Percentiles rank a stretch among this genome's conserved stretches.
Evolutionary conservation across 2,888 invertebrate species (phyloP).

Genomic region (Eupithecia insigniata): DNA sequence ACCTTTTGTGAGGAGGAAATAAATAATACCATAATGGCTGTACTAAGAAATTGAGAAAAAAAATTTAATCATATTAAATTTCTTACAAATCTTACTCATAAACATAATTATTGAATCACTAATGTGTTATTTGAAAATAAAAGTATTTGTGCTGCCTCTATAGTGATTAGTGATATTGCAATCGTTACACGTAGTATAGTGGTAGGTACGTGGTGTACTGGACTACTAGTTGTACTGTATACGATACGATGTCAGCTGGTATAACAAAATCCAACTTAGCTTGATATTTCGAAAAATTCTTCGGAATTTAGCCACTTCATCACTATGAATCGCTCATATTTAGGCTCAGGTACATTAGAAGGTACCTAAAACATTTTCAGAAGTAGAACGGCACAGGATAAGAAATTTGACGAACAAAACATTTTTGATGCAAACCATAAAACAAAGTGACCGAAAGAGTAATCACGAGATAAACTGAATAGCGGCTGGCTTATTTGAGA

Average conservation of each 20-base stretch:
- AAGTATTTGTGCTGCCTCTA: background rate
- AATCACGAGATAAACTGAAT: constrained; percentile 7
- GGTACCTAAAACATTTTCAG: background rate
- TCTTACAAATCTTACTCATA: too few species aligned
- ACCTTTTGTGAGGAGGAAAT: too few species aligned
- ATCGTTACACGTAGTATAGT: too few species aligned
- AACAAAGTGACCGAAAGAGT: background rate
- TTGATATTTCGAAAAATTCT: background rate
- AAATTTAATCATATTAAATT: too few species aligned
- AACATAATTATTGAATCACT: background rate
- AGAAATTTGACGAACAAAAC: too few species aligned
- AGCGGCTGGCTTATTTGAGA: constrained; percentile 4
- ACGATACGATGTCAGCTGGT: too few species aligned
- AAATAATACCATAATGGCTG: too few species aligned
- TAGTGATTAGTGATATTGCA: background rate
- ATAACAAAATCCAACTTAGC: background rate
- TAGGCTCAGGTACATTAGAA: too few species aligned
- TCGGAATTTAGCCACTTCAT: background rate
- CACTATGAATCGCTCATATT: background rate
- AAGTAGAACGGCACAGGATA: background rate
- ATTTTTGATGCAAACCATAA: background rate
- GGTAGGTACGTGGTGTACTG: too few species aligned
- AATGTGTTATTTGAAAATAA: background rate
- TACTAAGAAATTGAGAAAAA: too few species aligned
- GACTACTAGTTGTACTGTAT: too few species aligned